Evolutionary conservation across 2,113 vertebrate genomes (phyloP).

Genomic region (Anseranas semipalmata): DNA sequence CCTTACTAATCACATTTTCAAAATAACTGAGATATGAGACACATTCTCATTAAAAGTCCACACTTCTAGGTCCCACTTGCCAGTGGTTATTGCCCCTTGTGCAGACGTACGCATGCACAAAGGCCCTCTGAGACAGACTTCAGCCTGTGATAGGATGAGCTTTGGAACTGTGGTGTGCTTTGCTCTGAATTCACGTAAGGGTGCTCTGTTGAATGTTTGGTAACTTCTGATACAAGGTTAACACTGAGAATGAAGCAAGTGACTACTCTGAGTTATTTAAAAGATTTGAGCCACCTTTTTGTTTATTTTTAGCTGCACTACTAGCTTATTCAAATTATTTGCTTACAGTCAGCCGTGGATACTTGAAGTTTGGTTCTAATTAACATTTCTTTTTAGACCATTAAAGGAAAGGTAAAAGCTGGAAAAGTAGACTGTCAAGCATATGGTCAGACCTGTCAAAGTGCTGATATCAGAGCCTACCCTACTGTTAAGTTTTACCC

Average conservation of each 20-base stretch:
- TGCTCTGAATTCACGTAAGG: not conserved
- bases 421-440: slow-evolving; percentile 96
- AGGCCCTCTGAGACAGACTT: not conserved
- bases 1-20: not conserved
- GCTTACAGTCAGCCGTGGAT: not conserved
- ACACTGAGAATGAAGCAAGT: not conserved
- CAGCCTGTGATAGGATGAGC: not conserved
- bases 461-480: slow-evolving; percentile 89
- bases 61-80: not conserved
- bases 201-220: rapidly evolving
- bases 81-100: not conserved
- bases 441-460: slow-evolving; percentile 85
- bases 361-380: not conserved
- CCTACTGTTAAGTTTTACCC: slow-evolving; percentile 91
- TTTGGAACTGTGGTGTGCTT: not conserved
- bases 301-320: not conserved
- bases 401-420: slow-evolving; percentile 91
- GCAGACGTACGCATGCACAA: not conserved
- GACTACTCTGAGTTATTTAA: not conserved
- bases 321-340: not conserved
- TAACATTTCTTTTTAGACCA: slow-evolving; percentile 72
- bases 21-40: not conserved
- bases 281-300: not conserved
- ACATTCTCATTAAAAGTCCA: not conserved
- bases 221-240: not conserved